Evolutionary conservation across 1,140 invertebrate species (phyloP).

Genomic region (Tetranychus urticae): DNA sequence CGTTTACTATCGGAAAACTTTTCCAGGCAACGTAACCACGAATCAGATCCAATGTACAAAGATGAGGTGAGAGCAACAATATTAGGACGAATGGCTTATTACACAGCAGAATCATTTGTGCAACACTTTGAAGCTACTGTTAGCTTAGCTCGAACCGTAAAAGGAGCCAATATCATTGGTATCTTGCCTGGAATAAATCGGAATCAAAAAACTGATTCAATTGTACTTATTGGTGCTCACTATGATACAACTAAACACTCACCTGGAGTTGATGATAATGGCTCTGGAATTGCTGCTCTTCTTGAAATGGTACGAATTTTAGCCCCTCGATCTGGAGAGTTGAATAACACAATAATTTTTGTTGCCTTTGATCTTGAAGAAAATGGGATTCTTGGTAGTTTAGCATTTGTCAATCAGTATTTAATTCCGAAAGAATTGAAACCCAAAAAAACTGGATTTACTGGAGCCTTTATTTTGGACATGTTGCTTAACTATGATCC

Average conservation of each 20-base stretch:
- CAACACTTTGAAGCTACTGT: not conserved
- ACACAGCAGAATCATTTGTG: not conserved
- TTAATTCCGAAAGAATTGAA: slow-evolving; percentile 14
- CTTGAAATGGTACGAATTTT: slow-evolving; percentile 21
- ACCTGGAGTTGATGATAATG: slow-evolving; percentile 22
- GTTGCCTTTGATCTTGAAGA: slow-evolving; percentile 26
- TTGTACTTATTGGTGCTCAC: slow-evolving; percentile 18
- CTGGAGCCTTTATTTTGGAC: slow-evolving; percentile 23
- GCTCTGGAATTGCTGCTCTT: slow-evolving; percentile 22
- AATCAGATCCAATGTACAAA: not conserved
- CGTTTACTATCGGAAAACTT: not conserved
- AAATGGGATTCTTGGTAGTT: slow-evolving; percentile 19
- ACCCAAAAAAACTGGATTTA: slow-evolving; percentile 5
- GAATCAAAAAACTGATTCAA: not conserved
- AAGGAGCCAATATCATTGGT: not conserved
- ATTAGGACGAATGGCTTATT: not conserved
- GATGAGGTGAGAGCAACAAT: not conserved
- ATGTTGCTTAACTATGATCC: slow-evolving; percentile 21
- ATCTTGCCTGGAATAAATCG: not conserved
- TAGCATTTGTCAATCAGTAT: slow-evolving; percentile 22
- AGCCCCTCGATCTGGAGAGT: slow-evolving; percentile 16
- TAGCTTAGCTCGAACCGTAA: not conserved
- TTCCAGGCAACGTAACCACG: not conserved
- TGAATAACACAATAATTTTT: slow-evolving; percentile 21
- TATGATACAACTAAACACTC: slow-evolving; percentile 20